Evolutionary conservation across 2,797 vertebrate species (phyloP).

Genomic region (Mus caroli): DNA sequence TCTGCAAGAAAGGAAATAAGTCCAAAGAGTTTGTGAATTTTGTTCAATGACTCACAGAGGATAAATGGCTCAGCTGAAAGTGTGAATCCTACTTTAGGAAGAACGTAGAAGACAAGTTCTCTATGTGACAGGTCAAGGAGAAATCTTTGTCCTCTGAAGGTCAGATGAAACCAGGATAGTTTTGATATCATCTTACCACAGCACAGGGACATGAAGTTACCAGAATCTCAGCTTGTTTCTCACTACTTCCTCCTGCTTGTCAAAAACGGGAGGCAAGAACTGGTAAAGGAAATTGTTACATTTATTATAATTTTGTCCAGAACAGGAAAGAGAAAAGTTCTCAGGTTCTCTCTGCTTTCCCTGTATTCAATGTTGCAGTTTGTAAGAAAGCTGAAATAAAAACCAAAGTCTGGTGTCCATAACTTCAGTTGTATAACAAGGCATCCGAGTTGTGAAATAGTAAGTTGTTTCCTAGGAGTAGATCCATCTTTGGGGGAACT

Average conservation of each 20-base stretch:
- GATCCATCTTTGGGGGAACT: neutral
- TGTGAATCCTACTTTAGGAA: neutral
- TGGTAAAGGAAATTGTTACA: neutral
- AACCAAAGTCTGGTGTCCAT: neutral
- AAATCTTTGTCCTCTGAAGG: neutral
- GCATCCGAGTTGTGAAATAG: neutral
- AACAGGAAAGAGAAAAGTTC: neutral
- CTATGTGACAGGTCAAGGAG: neutral
- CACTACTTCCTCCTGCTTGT: neutral
- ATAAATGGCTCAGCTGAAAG: neutral
- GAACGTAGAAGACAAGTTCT: neutral
- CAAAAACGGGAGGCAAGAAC: neutral
- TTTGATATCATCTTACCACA: neutral
- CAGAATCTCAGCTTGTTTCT: neutral
- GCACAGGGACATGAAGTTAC: neutral
- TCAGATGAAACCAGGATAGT: neutral
- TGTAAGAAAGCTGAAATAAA: neutral
- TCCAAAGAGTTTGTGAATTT: neutral
- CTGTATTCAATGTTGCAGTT: neutral
- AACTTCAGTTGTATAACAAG: neutral
- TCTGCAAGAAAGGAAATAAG: neutral
- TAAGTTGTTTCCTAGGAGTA: neutral
- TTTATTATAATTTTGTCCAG: neutral
- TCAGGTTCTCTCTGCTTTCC: neutral
- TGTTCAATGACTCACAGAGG: neutral